Conservation (phyloP, 2,888 invertebrate genomes). For the Mythimna lalbum region DNA sequence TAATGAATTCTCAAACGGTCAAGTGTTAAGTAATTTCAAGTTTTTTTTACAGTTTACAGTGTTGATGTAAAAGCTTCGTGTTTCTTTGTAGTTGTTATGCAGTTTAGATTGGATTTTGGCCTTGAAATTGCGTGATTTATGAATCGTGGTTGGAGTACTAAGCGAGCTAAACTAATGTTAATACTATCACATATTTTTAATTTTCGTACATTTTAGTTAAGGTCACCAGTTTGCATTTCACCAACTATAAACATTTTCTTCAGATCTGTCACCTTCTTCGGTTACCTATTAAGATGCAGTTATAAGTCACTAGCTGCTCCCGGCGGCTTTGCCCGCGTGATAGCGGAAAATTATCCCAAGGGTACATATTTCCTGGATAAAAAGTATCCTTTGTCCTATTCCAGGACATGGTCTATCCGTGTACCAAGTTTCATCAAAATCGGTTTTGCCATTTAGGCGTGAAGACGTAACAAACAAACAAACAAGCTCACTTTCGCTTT, state of each 20-base stretch:
- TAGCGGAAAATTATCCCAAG: no score
- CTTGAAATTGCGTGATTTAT: conserved; percentile 26
- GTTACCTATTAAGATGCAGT: not conserved
- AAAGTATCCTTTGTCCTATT: no score
- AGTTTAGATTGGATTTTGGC: conserved; percentile 24
- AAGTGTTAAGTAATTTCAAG: conserved; percentile 30
- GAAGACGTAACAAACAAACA: no score
- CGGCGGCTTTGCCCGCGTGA: no score
- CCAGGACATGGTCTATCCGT: no score
- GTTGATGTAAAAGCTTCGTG: conserved; percentile 37
- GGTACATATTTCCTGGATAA: no score
- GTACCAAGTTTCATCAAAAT: no score
- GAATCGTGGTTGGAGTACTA: not conserved
- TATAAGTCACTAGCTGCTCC: no score
- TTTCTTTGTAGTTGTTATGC: conserved; percentile 6
- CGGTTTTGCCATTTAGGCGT: no score
- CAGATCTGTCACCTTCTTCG: not conserved
- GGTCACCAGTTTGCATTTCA: not conserved
- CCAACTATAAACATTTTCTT: not conserved
- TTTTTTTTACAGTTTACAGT: not conserved
- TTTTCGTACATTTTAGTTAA: not conserved
- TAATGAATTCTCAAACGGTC: conserved; percentile 34
- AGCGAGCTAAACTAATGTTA: not conserved
- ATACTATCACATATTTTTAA: no score
- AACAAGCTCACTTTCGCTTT: no score